Percentiles rank a stretch among this genome's conserved stretches.
Evolutionary conservation across 2,888 invertebrate genomes (phyloP).

Genomic region (Nymphalis urticae): DNA sequence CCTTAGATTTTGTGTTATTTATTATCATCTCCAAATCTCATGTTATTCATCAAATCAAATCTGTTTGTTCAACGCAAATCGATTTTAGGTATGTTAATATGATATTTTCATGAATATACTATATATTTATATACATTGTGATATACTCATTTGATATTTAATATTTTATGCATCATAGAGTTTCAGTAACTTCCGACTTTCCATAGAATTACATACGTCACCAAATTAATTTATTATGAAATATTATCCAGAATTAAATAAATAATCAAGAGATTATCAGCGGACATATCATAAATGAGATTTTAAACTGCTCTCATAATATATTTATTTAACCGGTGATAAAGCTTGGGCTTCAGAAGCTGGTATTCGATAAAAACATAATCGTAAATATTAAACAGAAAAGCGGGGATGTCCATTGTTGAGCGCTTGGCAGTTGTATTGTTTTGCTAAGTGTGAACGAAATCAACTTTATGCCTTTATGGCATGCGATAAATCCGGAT

Average conservation of each 20-base stretch:
- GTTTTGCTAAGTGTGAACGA: conserved; percentile 39
- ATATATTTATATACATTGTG: no score
- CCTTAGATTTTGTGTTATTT: no score
- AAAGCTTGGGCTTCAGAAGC: conserved; percentile 22
- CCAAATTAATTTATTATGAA: no score
- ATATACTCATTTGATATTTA: no score
- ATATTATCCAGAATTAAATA: neutral
- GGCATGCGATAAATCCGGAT: conserved; percentile 32
- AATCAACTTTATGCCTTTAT: conserved; percentile 38
- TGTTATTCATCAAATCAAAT: no score
- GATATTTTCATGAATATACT: no score
- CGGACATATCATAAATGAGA: neutral
- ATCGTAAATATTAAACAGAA: conserved; percentile 34
- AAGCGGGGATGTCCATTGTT: conserved; percentile 32
- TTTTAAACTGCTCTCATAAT: conserved; percentile 3
- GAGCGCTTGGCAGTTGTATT: conserved; percentile 33
- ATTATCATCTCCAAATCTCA: no score
- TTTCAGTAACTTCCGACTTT: no score
- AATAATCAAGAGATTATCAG: neutral
- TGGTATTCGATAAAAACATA: conserved; percentile 32
- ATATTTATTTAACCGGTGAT: conserved; percentile 20
- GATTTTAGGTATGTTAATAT: no score
- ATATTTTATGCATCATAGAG: no score
- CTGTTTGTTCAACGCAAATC: no score
- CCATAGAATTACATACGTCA: no score